Percentiles rank a stretch among this genome's conserved stretches.
Conservation (phyloP, 2,797 vertebrate species). For the Jordanella pulchra region DNA sequence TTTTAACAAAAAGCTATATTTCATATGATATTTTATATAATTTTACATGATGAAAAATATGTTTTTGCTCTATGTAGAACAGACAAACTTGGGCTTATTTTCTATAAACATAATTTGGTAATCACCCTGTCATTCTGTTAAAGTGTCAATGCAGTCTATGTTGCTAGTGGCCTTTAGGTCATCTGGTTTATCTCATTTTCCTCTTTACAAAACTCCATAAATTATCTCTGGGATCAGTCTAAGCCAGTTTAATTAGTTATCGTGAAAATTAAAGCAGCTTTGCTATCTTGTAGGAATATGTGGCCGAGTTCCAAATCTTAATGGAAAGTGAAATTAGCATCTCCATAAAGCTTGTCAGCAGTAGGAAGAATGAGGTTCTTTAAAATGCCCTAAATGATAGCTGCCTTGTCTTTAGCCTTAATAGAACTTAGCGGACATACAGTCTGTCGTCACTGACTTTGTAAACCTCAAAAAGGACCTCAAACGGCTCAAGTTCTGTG, state of each 20-base stretch:
- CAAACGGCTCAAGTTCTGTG: no score
- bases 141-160: not conserved
- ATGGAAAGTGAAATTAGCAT: not conserved
- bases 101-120: no score
- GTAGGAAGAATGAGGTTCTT: not conserved
- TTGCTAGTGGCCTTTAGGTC: not conserved
- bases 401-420: not conserved
- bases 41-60: no score
- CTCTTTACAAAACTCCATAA: not conserved
- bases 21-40: no score
- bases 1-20: not conserved
- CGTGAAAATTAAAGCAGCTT: not conserved
- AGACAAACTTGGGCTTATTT: not conserved
- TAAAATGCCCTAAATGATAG: not conserved
- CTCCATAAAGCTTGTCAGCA: not conserved
- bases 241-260: not conserved
- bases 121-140: not conserved
- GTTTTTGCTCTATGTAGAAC: not conserved
- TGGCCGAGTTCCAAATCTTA: not conserved
- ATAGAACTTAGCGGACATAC: no score
- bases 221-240: no score
- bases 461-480: no score
- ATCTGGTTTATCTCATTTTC: not conserved
- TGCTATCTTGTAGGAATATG: not conserved
- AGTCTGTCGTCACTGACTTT: no score